These are phyloP conservation scores for Puffinus mauretanicus DNA, from an alignment of 2,113 vertebrate species.

Conservation along the genomic window DNA sequence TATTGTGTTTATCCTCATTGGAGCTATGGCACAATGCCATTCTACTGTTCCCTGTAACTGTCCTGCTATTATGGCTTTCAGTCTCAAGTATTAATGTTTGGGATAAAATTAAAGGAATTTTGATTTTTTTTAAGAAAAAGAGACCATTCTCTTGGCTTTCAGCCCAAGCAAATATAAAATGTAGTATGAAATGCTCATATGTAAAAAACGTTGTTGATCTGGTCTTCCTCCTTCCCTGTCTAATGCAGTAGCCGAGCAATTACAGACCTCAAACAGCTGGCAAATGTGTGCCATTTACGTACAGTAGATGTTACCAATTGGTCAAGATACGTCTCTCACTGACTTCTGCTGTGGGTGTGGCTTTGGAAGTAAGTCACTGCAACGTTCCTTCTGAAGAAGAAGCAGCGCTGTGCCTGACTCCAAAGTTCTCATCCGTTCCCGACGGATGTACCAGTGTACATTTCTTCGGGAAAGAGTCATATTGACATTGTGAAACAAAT, in stretches of 20 bases:
- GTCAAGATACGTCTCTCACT: neutral
- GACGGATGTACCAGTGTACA: too few species aligned
- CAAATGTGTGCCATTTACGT: neutral
- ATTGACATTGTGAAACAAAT: neutral
- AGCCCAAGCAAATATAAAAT: neutral
- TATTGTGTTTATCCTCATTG: neutral
- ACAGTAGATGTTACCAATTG: neutral
- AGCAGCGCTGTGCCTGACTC: neutral
- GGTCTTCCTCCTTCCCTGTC: neutral
- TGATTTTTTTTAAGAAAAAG: neutral
- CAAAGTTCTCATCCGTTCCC: neutral
- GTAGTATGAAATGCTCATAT: neutral
- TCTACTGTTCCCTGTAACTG: neutral
- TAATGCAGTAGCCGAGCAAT: neutral
- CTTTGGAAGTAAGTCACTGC: neutral
- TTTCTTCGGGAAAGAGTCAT: neutral
- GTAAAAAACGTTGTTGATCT: neutral
- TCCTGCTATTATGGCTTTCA: neutral
- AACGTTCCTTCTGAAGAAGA: neutral
- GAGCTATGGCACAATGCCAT: neutral
- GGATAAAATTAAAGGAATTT: neutral
- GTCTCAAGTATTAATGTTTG: neutral
- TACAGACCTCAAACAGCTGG: neutral
- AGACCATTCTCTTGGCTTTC: neutral
- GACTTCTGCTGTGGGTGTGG: neutral